Conservation (phyloP, 2,888 invertebrate species). For the Catotricha subobsoleta region DNA sequence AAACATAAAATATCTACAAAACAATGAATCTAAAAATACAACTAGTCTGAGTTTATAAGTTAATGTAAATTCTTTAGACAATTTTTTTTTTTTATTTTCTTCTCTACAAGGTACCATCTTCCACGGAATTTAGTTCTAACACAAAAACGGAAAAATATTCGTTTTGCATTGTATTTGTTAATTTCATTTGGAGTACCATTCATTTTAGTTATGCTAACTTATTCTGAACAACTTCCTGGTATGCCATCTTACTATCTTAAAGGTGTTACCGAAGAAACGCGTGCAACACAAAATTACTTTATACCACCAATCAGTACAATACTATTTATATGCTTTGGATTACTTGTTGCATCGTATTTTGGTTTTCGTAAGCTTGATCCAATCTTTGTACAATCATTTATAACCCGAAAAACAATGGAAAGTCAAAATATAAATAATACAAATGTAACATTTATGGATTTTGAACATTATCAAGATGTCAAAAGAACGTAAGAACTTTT, state of each 20-base stretch:
- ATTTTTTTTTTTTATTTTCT: no score
- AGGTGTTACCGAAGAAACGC: slow-evolving; percentile 25
- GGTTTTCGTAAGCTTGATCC: slow-evolving; percentile 23
- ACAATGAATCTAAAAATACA: no score
- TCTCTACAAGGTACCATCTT: slow-evolving; percentile 22
- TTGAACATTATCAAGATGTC: background rate
- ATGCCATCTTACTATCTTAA: slow-evolving; percentile 29
- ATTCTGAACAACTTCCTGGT: slow-evolving; percentile 23
- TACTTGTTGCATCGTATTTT: slow-evolving; percentile 22
- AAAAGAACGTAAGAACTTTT: slow-evolving; percentile 3
- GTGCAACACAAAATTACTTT: slow-evolving; percentile 26
- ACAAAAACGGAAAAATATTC: slow-evolving; percentile 8
- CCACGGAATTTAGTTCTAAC: slow-evolving; percentile 12
- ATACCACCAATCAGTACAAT: slow-evolving; percentile 25
- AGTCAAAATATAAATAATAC: background rate
- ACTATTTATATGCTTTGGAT: slow-evolving; percentile 19
- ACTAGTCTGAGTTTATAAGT: no score
- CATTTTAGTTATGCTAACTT: slow-evolving; percentile 21
- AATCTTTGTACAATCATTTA: slow-evolving; percentile 5
- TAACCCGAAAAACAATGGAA: slow-evolving; percentile 1
- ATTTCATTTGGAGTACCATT: slow-evolving; percentile 20
- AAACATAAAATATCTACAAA: no score
- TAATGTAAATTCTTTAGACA: no score
- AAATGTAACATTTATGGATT: background rate
- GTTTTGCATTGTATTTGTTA: slow-evolving; percentile 18